These are phyloP conservation scores for Hypsibius dujardini DNA, from an alignment of 1,140 invertebrate species.

Conservation along the genomic window DNA sequence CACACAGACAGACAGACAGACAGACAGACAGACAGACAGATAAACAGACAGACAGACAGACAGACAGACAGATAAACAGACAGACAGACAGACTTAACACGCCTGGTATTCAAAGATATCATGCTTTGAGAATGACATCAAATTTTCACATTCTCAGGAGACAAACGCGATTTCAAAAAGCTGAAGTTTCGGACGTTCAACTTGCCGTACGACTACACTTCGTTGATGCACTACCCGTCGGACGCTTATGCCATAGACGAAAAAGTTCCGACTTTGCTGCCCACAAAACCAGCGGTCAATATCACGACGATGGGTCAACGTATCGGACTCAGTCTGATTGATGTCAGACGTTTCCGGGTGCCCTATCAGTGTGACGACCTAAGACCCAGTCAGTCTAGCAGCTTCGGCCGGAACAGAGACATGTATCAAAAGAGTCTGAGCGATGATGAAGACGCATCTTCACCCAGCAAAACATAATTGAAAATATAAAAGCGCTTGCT, in stretches of 20 bases:
- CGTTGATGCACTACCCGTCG: constrained; percentile 18
- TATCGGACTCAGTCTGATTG: not conserved
- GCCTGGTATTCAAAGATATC: not conserved
- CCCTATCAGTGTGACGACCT: not conserved
- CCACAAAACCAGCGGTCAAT: not conserved
- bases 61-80: too few species aligned
- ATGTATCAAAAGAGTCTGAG: too few species aligned
- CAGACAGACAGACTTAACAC: too few species aligned
- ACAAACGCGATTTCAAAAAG: not conserved
- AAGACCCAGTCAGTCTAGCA: too few species aligned
- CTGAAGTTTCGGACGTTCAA: not conserved
- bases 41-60: too few species aligned
- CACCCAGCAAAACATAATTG: too few species aligned
- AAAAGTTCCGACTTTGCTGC: not conserved
- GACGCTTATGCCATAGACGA: constrained; percentile 18
- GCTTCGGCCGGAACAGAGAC: too few species aligned
- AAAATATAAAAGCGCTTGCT: too few species aligned
- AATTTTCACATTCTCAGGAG: not conserved
- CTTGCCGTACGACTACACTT: constrained; percentile 17
- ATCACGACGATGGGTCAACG: not conserved
- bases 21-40: too few species aligned
- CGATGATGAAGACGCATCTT: too few species aligned
- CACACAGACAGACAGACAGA: too few species aligned
- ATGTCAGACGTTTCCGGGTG: not conserved
- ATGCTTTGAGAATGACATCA: not conserved